Conservation (phyloP, 92 coral and sea anemone species). For the Montipora capitata region DNA sequence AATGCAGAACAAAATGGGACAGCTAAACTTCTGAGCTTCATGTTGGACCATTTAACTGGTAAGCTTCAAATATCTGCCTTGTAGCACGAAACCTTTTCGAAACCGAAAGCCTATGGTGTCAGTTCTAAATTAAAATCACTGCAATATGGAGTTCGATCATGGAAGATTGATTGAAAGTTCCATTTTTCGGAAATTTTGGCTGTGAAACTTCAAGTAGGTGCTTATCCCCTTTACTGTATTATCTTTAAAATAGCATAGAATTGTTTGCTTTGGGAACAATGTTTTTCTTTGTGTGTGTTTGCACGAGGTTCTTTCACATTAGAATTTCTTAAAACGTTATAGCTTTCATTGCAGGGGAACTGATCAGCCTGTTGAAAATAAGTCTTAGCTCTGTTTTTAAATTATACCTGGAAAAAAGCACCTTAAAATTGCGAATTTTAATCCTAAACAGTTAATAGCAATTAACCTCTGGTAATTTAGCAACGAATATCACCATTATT, state of each 20-base stretch:
- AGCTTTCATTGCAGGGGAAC: not conserved
- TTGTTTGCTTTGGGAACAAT: conserved; percentile 38
- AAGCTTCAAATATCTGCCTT: conserved; percentile 60
- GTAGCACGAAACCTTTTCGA: not conserved
- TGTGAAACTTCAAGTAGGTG: not conserved
- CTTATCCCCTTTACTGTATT: not conserved
- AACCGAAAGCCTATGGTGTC: conserved; percentile 80
- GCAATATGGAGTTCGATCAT: not conserved
- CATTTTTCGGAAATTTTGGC: conserved; percentile 5
- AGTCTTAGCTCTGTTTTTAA: not conserved
- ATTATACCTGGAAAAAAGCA: too few relatives aligned
- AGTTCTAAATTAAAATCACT: conserved; percentile 74
- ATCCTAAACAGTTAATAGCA: too few relatives aligned
- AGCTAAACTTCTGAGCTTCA: conserved; percentile 86
- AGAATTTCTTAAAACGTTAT: conserved; percentile 10
- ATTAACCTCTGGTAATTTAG: not conserved
- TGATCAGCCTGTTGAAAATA: not conserved
- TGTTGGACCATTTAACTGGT: conserved; percentile 98
- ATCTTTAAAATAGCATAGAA: not conserved
- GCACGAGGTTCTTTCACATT: conserved; percentile 52
- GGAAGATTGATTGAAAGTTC: not conserved
- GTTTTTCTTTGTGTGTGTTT: conserved; percentile 41
- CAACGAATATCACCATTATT: not conserved
- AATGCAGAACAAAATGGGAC: conserved; percentile 94
- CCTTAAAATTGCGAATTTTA: too few relatives aligned